Evolutionary conservation across 2,113 vertebrate genomes (phyloP), one percentile per base, ranked within the genome.

Genomic region (Eretmochelys imbricata): DNA sequence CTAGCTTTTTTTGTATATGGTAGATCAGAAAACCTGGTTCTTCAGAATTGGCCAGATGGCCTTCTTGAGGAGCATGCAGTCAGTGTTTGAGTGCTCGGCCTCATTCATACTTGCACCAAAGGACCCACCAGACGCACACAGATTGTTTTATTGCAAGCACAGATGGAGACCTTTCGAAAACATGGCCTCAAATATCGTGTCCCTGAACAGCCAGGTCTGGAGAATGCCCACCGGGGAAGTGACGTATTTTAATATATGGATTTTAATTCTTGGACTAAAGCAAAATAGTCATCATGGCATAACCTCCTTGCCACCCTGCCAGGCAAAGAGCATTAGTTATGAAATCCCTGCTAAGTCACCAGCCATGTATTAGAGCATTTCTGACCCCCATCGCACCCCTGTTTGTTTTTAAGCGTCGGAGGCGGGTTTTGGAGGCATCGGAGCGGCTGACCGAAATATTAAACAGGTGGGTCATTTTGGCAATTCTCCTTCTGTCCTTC

Each of bases 391-490:
- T 88, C 38, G 82, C 3, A 0, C 5, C 84, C 82, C n/a, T 91
- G 13, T 95, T 65, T 93, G 54, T 57, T 25, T 25, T 91, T 53
- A 89, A 99, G 99, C 98, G 97, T 35, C 98, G 98, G 59, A 98
- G 95, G 84, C 98, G 69, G 25, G 94, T 99, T 54, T 89, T 99
- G 48, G 97, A 99, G 89, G 98, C 99, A 19, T 99, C 99, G 0
- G 98, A 98, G 96, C 98, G 91, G 51, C 96, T 99, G 54, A 97
- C 98, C 0, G 98, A 99, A 16, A 94, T 98, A n/a, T 95, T 99
- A 13, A 96, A 82, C 94, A 99, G 98, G 99, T 99, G 95, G 97
- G 53, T 4, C 1, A 0, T 1, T 5, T 38, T 59, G 2, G 22
- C 8, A 3, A 9, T 54, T 14, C 8, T 1, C 0, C 22, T 42